Evolutionary conservation across 2,797 vertebrate genomes (phyloP).

Genomic region (Tinamus major): DNA sequence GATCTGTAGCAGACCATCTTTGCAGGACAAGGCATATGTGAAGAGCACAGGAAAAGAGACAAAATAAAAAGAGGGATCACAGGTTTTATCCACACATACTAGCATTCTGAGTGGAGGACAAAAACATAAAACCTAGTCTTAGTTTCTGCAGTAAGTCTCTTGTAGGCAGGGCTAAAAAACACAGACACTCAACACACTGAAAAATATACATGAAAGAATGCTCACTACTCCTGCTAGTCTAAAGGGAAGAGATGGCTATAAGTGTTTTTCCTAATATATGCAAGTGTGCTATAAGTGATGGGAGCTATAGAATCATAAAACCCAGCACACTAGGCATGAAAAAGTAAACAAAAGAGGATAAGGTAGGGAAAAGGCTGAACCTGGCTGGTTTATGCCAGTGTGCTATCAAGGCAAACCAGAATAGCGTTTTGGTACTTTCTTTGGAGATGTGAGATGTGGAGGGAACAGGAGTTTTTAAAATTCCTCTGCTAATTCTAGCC

Average conservation of each 20-base stretch:
- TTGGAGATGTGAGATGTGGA: background rate
- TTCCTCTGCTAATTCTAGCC: background rate
- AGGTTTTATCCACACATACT: background rate
- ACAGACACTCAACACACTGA: background rate
- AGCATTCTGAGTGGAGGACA: background rate
- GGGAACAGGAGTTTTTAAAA: background rate
- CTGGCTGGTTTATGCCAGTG: background rate
- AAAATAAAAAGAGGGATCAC: background rate
- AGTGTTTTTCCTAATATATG: background rate
- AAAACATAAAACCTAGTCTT: background rate
- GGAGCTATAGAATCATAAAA: background rate
- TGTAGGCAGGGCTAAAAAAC: background rate
- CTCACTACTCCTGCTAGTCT: background rate
- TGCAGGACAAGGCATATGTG: background rate
- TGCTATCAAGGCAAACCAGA: background rate
- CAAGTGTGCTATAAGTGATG: background rate
- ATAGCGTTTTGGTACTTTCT: background rate
- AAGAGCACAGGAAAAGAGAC: background rate
- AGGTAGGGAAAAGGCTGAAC: background rate
- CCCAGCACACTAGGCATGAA: background rate
- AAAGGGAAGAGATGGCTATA: background rate
- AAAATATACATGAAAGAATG: accelerated
- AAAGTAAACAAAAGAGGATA: background rate
- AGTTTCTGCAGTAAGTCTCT: background rate
- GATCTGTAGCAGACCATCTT: background rate